Evolutionary conservation across 1,140 invertebrate genomes (phyloP).

Genomic region (Oryzaephilus surinamensis): DNA sequence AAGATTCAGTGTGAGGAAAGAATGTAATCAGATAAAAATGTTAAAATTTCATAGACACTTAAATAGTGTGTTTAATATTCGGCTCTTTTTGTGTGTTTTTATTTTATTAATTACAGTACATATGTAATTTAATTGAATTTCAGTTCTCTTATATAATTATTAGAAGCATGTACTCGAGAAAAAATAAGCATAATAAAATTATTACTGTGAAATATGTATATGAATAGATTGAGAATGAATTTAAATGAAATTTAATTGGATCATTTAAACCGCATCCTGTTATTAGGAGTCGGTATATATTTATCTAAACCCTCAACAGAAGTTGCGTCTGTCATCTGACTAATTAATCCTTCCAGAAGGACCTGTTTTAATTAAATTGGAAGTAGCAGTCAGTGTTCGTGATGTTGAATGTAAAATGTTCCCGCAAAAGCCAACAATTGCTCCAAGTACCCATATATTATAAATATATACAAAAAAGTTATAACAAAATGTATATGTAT

Average conservation of each 20-base stretch:
- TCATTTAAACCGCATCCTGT: slow-evolving; percentile 28
- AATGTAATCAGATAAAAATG: slow-evolving; percentile 10
- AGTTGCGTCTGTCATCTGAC: slow-evolving; percentile 25
- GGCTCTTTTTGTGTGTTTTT: no score
- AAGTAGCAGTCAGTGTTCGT: slow-evolving; percentile 17
- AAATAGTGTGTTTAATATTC: neutral
- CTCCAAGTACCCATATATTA: slow-evolving; percentile 8
- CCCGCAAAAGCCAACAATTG: slow-evolving; percentile 8
- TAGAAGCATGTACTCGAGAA: no score
- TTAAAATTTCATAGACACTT: slow-evolving; percentile 4
- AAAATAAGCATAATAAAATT: no score
- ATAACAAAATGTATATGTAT: no score
- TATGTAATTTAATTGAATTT: no score
- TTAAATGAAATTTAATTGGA: slow-evolving; percentile 32
- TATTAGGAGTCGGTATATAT: slow-evolving; percentile 26
- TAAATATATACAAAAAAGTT: no score
- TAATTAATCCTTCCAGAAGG: slow-evolving; percentile 30
- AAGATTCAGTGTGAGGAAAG: no score
- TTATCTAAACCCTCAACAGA: slow-evolving; percentile 22
- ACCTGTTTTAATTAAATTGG: slow-evolving; percentile 29
- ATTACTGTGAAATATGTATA: no score
- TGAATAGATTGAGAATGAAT: slow-evolving; percentile 23
- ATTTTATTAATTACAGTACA: no score
- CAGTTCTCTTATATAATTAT: no score
- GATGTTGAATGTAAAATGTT: slow-evolving; percentile 8